Evolutionary conservation across 1,140 invertebrate species (phyloP).

Genomic region (Phocides pigmalion): DNA sequence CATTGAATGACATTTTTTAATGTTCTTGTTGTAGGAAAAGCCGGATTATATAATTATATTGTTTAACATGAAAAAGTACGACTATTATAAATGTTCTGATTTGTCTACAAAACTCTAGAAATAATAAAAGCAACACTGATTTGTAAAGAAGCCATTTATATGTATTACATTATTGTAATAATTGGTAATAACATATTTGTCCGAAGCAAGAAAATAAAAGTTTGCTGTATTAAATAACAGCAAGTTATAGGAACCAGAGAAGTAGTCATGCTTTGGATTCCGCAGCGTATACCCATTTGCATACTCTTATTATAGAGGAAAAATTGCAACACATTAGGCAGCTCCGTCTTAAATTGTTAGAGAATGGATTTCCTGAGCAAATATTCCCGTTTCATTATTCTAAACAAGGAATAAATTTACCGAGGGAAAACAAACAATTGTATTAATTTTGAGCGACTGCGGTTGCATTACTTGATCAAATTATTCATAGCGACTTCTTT

Average conservation of each 20-base stretch:
- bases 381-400: slow-evolving; percentile 78
- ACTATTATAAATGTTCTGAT: not conserved
- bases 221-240: not conserved
- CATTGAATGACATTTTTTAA: too few species aligned
- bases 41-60: too few species aligned
- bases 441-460: slow-evolving; percentile 76
- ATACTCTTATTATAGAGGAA: slow-evolving; percentile 67
- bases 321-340: slow-evolving; percentile 72
- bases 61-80: too few species aligned
- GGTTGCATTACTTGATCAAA: slow-evolving; percentile 76
- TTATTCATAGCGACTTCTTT: slow-evolving; percentile 63
- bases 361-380: slow-evolving; percentile 74
- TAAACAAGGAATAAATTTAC: slow-evolving; percentile 79
- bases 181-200: not conserved
- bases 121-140: not conserved
- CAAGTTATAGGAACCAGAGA: not conserved
- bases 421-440: slow-evolving; percentile 79
- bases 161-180: not conserved
- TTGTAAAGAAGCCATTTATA: slow-evolving; percentile 1
- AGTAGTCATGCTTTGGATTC: slow-evolving; percentile 15
- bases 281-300: slow-evolving; percentile 46
- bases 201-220: not conserved
- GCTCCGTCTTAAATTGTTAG: slow-evolving; percentile 71
- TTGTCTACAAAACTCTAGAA: not conserved
- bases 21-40: too few species aligned